These are phyloP conservation scores for Gallirallus australis DNA, from an alignment of 2,797 vertebrate species.

Conservation along the genomic window DNA sequence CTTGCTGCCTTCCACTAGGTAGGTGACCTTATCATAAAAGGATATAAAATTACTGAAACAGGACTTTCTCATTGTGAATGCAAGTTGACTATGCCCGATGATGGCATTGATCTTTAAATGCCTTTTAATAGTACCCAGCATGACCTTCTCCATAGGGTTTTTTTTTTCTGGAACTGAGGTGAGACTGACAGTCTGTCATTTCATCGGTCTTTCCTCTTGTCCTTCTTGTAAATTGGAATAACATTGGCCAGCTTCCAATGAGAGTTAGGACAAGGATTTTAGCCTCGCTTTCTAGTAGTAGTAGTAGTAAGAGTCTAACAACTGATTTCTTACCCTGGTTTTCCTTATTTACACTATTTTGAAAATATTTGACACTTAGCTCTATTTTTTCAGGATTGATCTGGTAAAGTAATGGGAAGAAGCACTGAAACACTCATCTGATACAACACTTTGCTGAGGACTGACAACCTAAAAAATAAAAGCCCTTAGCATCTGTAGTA, in stretches of 20 bases:
- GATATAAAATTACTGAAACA: background rate
- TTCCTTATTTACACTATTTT: background rate
- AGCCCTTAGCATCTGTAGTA: background rate
- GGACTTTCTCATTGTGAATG: background rate
- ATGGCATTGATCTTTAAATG: background rate
- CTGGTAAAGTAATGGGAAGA: background rate
- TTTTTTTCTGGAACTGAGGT: background rate
- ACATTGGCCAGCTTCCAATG: background rate
- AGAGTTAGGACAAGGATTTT: background rate
- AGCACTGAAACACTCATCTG: background rate
- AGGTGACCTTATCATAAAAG: background rate
- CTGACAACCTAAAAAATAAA: background rate
- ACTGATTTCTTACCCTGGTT: background rate
- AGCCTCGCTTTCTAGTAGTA: background rate
- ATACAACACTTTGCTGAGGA: background rate
- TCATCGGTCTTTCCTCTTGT: background rate
- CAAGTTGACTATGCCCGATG: background rate
- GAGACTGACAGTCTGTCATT: background rate
- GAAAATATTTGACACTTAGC: background rate
- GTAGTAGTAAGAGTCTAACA: background rate
- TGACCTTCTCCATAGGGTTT: background rate
- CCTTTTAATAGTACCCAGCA: background rate
- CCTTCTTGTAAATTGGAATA: background rate
- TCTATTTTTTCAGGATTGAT: background rate
- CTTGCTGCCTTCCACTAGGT: background rate